Base-by-base conservation (phyloP, 2,113 vertebrate species). In the Pitta sordida region DNA sequence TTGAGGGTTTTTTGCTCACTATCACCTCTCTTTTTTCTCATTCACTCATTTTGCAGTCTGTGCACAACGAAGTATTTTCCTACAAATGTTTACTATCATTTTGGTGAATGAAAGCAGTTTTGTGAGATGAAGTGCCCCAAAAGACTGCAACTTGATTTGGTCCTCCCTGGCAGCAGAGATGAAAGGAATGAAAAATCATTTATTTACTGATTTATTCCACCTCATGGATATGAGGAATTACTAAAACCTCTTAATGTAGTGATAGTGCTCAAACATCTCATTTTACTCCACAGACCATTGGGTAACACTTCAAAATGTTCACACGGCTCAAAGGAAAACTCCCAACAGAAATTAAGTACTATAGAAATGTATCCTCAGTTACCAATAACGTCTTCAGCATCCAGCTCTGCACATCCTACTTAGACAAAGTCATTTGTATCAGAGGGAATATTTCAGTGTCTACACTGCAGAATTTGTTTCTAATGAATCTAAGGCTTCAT, bases 401-500 rank as follows among this genome's bases (percentile, higher is more conserved):
- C 20, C 59, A 81, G 34, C 23, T 53, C 64, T 44, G 39, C 48
- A 68, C 36, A 56, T 26, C 56, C 39, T 86, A 67, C 52, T 81
- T n/a, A 71, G 90, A 60, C 13, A 81, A 63, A 62, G 39, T 14
- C 13, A 71, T 63, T 43, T 74, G 44, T 68, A 86, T 83, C n/a
- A 52, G 59, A 86, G 36, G 30, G 60, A 86, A 78, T 53, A 70
- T 90, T 68, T 83, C 85, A 59, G 21, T 6, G 17, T 70, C 51
- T 56, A 43, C 39, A 62, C 88, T 67, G 8, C 56, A 83, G 64
- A 84, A 78, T 78, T 90, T 67, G 36, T 44, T 88, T 58, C 76
- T 95, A 92, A 93, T 78, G 69, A 90, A 81, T 41, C 76, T 82
- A 73, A 73, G 88, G 24, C 22, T 88, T 70, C 90, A 76, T 59